Base-by-base conservation (phyloP, 2,888 invertebrate genomes). In the Cephus sareptanus region DNA sequence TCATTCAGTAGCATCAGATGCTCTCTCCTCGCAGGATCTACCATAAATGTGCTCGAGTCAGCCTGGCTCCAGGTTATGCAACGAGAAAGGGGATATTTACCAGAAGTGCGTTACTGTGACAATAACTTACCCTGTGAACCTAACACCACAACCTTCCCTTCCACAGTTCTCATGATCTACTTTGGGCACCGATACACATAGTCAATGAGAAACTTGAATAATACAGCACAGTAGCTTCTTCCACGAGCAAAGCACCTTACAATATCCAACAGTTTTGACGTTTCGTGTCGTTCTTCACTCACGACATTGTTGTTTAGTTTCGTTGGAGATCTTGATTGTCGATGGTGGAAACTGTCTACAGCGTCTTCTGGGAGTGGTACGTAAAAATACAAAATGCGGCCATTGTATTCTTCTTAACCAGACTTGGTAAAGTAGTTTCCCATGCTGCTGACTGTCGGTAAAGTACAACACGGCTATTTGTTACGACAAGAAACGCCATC, bases 81-180 rank as follows among this genome's bases (percentile, higher is more conserved):
- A 74, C 34, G 56, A 76, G 15, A 35, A 56, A 11, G 70, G 12
- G 11, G 37, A 40, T 9, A 35, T n/a, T 69, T 75, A 31, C 37
- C 69, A 40, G 11, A 23, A 37, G 56, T 31, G 37, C 23, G 56
- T 23, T 23, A 75, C 69, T 70, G 11, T 34, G 34, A 15, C 56
- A 37, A 79, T 34, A 56, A 73, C 90, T 93, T 93, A 96, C 96
- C 96, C 94, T 96, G 95, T 76, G 95, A 94, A 77, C 97, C 97
- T 79, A 97, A 93, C 83, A 97, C 95, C 76, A 97, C 97, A 76
- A 97, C 95, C 94, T 97, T 97, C 80, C 96, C 97, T 91, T 96
- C 95, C 83, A 96, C 93, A 81, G 94, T 94, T 91, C 94, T 95
- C 96, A 96, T 96, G 90, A 80, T 90, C 31, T 34, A 69, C 35